Evolutionary conservation across 2,888 invertebrate genomes (phyloP).

Genomic region (Drosophila siamana): DNA sequence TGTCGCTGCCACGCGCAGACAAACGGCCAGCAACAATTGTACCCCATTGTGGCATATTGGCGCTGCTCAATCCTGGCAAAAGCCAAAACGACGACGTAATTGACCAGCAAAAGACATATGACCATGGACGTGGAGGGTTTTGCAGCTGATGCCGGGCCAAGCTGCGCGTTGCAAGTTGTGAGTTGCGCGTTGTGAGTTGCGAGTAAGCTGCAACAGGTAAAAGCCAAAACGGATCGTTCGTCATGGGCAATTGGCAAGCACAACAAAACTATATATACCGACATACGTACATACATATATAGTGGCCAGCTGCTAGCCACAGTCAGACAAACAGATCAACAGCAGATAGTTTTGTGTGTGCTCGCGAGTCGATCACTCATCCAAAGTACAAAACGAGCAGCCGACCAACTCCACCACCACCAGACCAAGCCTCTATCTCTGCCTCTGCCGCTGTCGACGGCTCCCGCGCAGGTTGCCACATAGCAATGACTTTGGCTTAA

Average conservation of each 20-base stretch:
- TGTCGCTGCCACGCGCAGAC: conserved; percentile 74
- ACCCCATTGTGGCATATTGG: conserved; percentile 26
- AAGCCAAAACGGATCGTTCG: conserved; percentile 78
- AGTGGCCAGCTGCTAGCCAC: conserved; percentile 31
- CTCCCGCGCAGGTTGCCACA: conserved; percentile 64
- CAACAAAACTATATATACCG: conserved; percentile 17
- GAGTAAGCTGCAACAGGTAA: conserved; percentile 75
- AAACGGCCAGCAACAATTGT: conserved; percentile 65
- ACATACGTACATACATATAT: neutral
- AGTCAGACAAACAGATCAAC: conserved; percentile 71
- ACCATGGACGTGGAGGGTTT: conserved; percentile 5
- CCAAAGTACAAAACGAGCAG: conserved; percentile 61
- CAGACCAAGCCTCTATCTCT: conserved; percentile 1
- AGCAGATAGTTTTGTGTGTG: conserved; percentile 79
- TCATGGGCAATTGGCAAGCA: conserved; percentile 75
- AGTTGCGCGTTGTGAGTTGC: too few relatives aligned
- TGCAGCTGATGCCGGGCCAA: conserved; percentile 1
- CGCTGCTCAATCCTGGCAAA: conserved; percentile 57
- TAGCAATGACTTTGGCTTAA: conserved; percentile 36
- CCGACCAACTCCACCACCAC: conserved; percentile 31
- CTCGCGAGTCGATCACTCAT: conserved; percentile 78
- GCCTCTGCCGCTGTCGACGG: conserved; percentile 52
- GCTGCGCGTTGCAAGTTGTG: too few relatives aligned
- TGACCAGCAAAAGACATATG: conserved; percentile 77
- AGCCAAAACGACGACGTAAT: conserved; percentile 72